Evolutionary conservation across 2,113 vertebrate species (phyloP), one percentile per base, ranked within the genome.

Genomic region (Furnarius figulus): DNA sequence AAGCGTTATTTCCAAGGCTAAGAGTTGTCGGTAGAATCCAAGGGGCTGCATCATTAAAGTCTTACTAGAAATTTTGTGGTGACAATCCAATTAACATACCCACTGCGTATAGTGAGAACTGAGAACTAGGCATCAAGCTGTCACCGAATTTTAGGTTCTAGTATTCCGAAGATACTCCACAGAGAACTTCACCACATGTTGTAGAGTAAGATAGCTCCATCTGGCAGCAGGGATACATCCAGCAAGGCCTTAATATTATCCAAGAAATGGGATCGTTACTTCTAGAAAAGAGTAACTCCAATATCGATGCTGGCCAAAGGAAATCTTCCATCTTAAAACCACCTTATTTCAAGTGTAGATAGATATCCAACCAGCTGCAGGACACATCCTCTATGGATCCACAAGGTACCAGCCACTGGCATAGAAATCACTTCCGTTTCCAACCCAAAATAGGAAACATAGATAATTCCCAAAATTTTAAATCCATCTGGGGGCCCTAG

Each of bases 401-500:
- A 92, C 96, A 96, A 98, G 98, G 98, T 96, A 97, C 96, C 98
- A 98, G 98, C 98, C 98, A 98, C 90, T 98, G 98, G 97, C 97
- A 97, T 87, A 98, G 97, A 97, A 98, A 98, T 98, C 97, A 97
- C 98, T 98, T 98, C 98, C 80, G 98, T 98, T 98, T 98, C 98
- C 98, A 98, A 98, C 98, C 98, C 98, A 98, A 98, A 98, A 98
- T 93, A 98, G 98, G 98, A 98, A 98, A 98, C 97, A 98, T 91
- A 98, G 97, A 98, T 96, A 98, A 98, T 98, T 98, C 97, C 98
- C 98, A 98, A 98, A 98, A 98, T 97, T 98, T 98, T 97, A 98
- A 98, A 98, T 98, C 98, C 98, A 97, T 98, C 97, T 98, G 98
- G 98, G 98, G 98, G 97, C 98, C 98, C 98, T 98, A 98, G 85